Base-by-base conservation (phyloP, 2,888 invertebrate species). In the Cephus pulcher region DNA sequence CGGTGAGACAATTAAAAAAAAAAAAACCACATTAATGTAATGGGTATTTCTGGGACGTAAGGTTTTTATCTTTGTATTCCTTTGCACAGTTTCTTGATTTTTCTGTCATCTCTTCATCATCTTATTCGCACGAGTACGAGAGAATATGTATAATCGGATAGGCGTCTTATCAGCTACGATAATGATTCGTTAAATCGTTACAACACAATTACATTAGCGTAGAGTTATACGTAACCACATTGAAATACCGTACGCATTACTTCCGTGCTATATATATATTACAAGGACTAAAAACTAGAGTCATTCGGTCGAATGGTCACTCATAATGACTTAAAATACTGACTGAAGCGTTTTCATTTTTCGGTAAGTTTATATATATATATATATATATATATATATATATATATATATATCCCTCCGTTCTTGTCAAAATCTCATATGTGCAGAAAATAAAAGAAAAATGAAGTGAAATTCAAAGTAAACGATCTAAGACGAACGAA, bases 11-110 rank as follows among this genome's bases (percentile, higher is more conserved):
- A 74, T 30, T 34, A 23, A 23, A 77, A 77, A 73, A 77, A 30
- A 73, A 77, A 77, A 71, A 32, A 77, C 74, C 76, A 23, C 76
- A 77, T 74, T 77, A 77, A 77, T 77, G 77, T 77, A 77, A 77
- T 74, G 74, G 77, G 77, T 69, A 69, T 75, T 75, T 75, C 69
- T 75, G 75, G 69, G 35, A 11, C 30, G 30, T 75, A 11, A 69
- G 35, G 32, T 69, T 69, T 15, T 69, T 15, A 75, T 33, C 30
- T 34, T 34, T 35, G 35, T 34, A 35, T 34, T 75, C 34, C 69
- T 15, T 40, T 75, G 33, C n/a, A 68, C n/a, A n/a, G n/a, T 68
- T 75, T 15, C 68, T 68, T 68, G n/a, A 30, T 35, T 75, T 30
- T 11, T 37, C 15, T 12, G 9, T 75, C 33, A 15, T 75, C 56